Base-by-base conservation (phyloP, 2,797 vertebrate genomes). In the Phataginus tricuspis region DNA sequence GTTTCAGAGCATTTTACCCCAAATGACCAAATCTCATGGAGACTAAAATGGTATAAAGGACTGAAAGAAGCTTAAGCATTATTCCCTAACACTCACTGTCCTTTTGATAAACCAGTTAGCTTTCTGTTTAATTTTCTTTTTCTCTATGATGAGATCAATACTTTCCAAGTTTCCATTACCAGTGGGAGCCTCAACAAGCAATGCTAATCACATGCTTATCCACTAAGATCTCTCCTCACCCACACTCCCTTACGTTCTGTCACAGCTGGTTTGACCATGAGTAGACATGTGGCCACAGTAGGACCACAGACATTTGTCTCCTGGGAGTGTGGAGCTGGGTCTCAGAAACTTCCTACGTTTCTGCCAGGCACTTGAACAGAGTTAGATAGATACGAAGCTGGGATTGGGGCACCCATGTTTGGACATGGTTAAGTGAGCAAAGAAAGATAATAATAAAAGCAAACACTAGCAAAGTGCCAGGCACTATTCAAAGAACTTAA, bases 61-160 rank as follows among this genome's bases (percentile, higher is more conserved):
- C 91, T 90, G 31, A 91, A 96, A 96, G 57, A 88, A 45, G 80
- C 64, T 55, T n/a, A 29, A 92, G 7, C 25, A 39, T 3, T 63
- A 59, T 95, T 93, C 85, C 64, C 95, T 74, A 90, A 95, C 63
- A 11, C 80, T 90, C 64, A 75, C 93, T 92, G 84, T 91, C 59
- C 23, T 66, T 96, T 95, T 71, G 83, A 61, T 95, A 95, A 96
- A 84, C 37, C 74, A 91, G 13, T 90, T 94, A 80, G 49, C 37
- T 71, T 89, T 93, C 49, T 87, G 84, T 42, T 92, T 94, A 72
- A 64, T 93, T 85, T 95, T 86, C 82, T 88, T 93, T 91, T 90
- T 71, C 64, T 91, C 53, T 55, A 7, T 18, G 31, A 37, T 78
- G 68, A 96, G 66, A 87, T 94, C 42, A 93, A 64, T 91, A 82